Percentiles rank a stretch among this genome's conserved stretches.
These are phyloP conservation scores for Dryobates pubescens DNA, from an alignment of 2,797 vertebrate species.

Conservation along the genomic window DNA sequence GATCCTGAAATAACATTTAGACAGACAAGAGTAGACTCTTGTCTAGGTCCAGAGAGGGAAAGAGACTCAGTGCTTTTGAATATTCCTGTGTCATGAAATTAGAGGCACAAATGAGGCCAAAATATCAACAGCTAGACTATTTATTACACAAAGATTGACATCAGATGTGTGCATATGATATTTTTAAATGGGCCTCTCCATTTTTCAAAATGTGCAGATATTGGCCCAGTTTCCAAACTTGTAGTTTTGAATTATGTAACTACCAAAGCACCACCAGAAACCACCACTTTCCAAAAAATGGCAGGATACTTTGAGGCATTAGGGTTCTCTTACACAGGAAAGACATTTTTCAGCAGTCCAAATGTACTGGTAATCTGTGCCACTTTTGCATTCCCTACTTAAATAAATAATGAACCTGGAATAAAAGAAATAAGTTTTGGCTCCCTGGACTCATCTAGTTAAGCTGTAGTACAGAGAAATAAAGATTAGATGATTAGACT, in stretches of 20 bases:
- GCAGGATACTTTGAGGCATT: neutral
- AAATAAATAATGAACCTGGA: neutral
- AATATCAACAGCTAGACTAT: too few species aligned
- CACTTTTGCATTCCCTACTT: neutral
- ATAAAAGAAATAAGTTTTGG: neutral
- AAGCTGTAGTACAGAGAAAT: slow-evolving; percentile 7
- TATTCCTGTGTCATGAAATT: too few species aligned
- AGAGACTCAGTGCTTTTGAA: too few species aligned
- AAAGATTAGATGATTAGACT: neutral
- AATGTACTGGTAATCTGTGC: neutral
- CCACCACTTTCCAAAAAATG: neutral
- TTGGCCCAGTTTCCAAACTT: neutral
- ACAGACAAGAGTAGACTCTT: neutral
- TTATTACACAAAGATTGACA: neutral
- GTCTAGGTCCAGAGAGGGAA: too few species aligned
- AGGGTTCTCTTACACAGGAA: neutral
- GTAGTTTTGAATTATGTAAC: neutral
- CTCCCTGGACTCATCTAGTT: neutral
- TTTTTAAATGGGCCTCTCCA: neutral
- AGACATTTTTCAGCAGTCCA: neutral
- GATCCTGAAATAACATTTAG: neutral
- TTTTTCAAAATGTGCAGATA: neutral
- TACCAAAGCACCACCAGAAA: neutral
- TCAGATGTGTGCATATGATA: neutral
- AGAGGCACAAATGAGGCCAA: too few species aligned